Evolutionary conservation across 2,888 invertebrate genomes (phyloP).

Genomic region (Eledona agricola): DNA sequence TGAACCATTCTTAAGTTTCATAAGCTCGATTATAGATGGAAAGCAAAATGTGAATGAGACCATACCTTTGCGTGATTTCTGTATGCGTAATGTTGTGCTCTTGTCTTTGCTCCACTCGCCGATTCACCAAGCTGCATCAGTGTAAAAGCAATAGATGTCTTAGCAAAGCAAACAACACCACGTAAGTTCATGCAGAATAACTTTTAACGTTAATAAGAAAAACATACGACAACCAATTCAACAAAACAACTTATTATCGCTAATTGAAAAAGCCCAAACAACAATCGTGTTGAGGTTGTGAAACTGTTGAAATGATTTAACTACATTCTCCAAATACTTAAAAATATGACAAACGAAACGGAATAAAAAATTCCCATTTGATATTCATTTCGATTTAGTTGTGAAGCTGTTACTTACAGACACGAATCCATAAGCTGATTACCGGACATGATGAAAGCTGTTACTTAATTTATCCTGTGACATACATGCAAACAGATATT

Average conservation of each 20-base stretch:
- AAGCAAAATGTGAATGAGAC: conserved; percentile 43
- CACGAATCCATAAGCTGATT: conserved; percentile 73
- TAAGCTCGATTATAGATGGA: conserved; percentile 41
- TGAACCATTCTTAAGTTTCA: no score
- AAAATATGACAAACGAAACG: conserved; percentile 9
- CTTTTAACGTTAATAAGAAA: conserved; percentile 7
- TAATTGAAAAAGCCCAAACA: conserved; percentile 2
- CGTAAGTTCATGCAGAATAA: conserved; percentile 23
- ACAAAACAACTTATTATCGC: conserved; percentile 9
- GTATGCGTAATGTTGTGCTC: conserved; percentile 74
- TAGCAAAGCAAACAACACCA: conserved; percentile 48
- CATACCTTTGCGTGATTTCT: conserved; percentile 73
- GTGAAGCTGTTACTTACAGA: conserved; percentile 65
- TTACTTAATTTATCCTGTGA: conserved; percentile 53
- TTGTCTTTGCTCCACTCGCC: conserved; percentile 73
- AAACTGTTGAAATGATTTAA: background rate
- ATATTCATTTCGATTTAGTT: conserved; percentile 17
- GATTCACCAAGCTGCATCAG: conserved; percentile 71
- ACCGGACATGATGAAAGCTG: conserved; percentile 67
- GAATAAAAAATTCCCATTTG: conserved; percentile 3
- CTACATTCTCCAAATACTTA: conserved; percentile 18
- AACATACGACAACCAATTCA: conserved; percentile 2
- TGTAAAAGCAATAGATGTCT: conserved; percentile 53
- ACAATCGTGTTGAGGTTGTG: conserved; percentile 1
- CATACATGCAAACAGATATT: conserved; percentile 56